phyloP scores from a whole-genome alignment of 2,888 invertebrate genomes.

The Latheticus oryzae region DNA sequence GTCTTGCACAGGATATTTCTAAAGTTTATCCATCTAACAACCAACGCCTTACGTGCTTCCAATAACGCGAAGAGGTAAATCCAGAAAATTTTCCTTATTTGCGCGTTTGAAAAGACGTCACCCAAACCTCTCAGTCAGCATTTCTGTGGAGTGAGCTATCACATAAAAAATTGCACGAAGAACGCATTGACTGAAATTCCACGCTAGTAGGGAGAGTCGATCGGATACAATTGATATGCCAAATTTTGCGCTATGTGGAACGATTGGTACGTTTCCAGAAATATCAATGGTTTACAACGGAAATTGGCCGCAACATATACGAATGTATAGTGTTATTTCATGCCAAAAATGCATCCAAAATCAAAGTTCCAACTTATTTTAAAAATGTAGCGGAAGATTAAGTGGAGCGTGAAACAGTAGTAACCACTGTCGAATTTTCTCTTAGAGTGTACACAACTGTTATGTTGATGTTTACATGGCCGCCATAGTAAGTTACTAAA shows the following conservation, averaged over 20 bases:
- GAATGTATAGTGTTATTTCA: background rate
- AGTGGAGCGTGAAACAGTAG: slow-evolving; percentile 9
- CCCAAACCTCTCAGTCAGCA: slow-evolving; percentile 52
- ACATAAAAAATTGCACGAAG: slow-evolving; percentile 45
- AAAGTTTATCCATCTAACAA: slow-evolving; percentile 48
- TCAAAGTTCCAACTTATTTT: too few species aligned
- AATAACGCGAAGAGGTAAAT: slow-evolving; percentile 49
- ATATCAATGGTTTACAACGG: slow-evolving; percentile 17
- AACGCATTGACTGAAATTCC: slow-evolving; percentile 43
- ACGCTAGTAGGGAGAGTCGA: slow-evolving; percentile 35
- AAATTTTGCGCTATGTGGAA: slow-evolving; percentile 30
- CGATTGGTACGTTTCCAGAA: slow-evolving; percentile 9
- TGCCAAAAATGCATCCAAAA: too few species aligned
- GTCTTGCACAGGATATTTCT: slow-evolving; percentile 46
- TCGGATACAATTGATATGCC: slow-evolving; percentile 39
- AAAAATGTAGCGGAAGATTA: too few species aligned
- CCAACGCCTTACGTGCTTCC: slow-evolving; percentile 53
- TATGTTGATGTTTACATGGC: slow-evolving; percentile 22
- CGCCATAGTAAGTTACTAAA: slow-evolving; percentile 20
- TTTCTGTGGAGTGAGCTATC: slow-evolving; percentile 50
- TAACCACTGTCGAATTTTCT: slow-evolving; percentile 1
- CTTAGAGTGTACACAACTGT: slow-evolving; percentile 24
- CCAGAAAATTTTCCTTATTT: slow-evolving; percentile 54
- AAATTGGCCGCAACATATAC: slow-evolving; percentile 25
- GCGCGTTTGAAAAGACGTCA: slow-evolving; percentile 52